These are phyloP conservation scores for Epinephelus lanceolatus DNA, from an alignment of 2,113 vertebrate species.

Conservation along the genomic window DNA sequence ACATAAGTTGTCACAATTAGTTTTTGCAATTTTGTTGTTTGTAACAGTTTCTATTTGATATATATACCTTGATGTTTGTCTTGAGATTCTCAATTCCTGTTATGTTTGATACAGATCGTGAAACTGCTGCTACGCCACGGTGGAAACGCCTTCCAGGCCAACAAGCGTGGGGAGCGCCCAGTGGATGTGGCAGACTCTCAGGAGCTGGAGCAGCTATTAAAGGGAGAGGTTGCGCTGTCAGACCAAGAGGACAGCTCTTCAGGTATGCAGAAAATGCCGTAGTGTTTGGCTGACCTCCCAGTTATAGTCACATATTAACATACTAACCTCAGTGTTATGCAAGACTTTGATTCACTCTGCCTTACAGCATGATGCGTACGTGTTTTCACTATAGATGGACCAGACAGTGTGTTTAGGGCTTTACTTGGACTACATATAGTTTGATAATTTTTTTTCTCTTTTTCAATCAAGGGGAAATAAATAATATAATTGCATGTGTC, in stretches of 20 bases:
- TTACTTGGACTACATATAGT: background rate
- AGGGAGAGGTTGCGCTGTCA: constrained; percentile 92
- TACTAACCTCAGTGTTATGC: background rate
- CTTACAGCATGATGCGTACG: background rate
- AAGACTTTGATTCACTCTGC: background rate
- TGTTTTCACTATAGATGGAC: background rate
- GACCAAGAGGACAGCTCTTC: constrained; percentile 95
- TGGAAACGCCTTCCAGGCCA: constrained; percentile 97
- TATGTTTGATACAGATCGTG: constrained; percentile 88
- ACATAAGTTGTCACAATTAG: background rate
- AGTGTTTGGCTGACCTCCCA: background rate
- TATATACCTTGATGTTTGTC: background rate
- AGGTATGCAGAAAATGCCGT: constrained; percentile 81
- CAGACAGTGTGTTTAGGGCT: background rate
- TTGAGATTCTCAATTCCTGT: background rate
- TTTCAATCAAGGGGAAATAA: background rate
- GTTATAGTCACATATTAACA: background rate
- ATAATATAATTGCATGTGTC: background rate
- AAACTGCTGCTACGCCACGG: constrained; percentile 95
- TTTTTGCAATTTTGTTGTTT: background rate
- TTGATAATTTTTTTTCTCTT: background rate
- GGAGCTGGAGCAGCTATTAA: constrained; percentile 93
- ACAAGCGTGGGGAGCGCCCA: constrained; percentile 96
- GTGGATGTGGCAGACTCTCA: constrained; percentile 98
- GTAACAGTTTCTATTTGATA: background rate